phyloP scores from a whole-genome alignment of 1,140 invertebrate genomes.

The Drosophila cardini region DNA sequence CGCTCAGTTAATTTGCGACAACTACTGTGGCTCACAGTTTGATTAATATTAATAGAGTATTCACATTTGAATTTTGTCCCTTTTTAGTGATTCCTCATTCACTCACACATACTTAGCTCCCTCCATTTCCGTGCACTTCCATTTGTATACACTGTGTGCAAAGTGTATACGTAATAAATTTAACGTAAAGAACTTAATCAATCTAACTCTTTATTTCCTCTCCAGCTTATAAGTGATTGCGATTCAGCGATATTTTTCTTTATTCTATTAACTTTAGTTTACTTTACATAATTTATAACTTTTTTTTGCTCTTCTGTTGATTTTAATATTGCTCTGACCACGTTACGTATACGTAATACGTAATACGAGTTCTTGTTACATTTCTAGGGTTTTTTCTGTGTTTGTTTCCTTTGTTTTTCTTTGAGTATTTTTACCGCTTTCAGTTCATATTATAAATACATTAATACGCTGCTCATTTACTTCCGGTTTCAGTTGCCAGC shows the following conservation, averaged over 20 bases:
- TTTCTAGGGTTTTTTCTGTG: not conserved
- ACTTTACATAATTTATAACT: not conserved
- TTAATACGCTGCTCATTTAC: conserved; percentile 76
- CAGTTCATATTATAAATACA: conserved; percentile 73
- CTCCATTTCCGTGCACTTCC: conserved; percentile 12
- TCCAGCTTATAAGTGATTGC: not conserved
- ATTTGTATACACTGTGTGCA: not conserved
- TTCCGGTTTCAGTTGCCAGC: conserved; percentile 76
- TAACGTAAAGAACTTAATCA: not conserved
- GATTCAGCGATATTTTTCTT: not conserved
- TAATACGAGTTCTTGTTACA: conserved; percentile 1
- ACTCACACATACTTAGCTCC: not conserved
- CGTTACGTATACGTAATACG: conserved; percentile 5
- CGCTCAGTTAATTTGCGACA: conserved; percentile 55
- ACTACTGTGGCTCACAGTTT: conserved; percentile 49
- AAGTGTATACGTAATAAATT: conserved; percentile 14
- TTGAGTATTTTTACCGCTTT: conserved; percentile 5
- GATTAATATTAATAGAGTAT: conserved; percentile 64
- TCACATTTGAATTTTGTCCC: conserved; percentile 6
- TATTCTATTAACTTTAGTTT: conserved; percentile 5
- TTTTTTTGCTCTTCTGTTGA: not conserved
- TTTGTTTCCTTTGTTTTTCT: not conserved
- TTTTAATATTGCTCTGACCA: not conserved
- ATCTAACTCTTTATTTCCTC: conserved; percentile 3
- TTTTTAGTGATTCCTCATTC: conserved; percentile 1